Base-by-base conservation (phyloP, 2,888 invertebrate genomes). In the Watsonalla cultraria region DNA sequence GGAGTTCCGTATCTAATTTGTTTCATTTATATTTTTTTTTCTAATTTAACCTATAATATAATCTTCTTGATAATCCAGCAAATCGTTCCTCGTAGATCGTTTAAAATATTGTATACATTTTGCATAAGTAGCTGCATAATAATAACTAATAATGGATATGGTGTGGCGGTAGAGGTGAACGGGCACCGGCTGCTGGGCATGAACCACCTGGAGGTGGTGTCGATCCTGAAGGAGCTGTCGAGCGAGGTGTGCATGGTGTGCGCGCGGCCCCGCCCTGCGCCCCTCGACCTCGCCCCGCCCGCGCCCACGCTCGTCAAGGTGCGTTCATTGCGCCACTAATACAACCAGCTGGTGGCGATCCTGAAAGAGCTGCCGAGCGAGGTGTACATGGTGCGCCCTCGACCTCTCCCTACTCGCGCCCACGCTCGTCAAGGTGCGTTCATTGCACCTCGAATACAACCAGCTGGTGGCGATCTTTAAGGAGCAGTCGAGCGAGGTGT, bases 201-300 rank as follows among this genome's bases (percentile, higher is more conserved):
- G 93, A 97, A 98, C 83, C 98, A 98, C 86, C 92, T 97, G 72
- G 98, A 98, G 79, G 98, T 99, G 61, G 97, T 98, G 58, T 95
- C 96, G 56, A 97, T 97, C 66, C 92, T 99, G 47, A 98, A 98
- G 89, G 97, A 97, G 80, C 88, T 98, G 65, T 97, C 98, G 0
- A 93, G 96, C 70, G 94, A 96, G 77, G 97, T 98, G 64, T 94
- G 97, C 69, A 95, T 98, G 94, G 97, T 98, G 59, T 97, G 97
- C 81, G 97, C 97, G 0, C 86, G 93, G 0, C 91, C 89, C 68
- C 71, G 87, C 0, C 79, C 96, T 54, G 84, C 79, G 63, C 84
- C 88, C 50, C 83, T 81, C 70, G 84, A 84, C 56, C 75, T 84
- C 0, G 84, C 84, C 46, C 89, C 87, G 52, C 84, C 82, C 6